A percentile compares a stretch with the other conserved stretches of the same genome.
These are phyloP conservation scores for human DNA, from an alignment of 2,113 vertebrate species.

Conservation along the genomic window DNA sequence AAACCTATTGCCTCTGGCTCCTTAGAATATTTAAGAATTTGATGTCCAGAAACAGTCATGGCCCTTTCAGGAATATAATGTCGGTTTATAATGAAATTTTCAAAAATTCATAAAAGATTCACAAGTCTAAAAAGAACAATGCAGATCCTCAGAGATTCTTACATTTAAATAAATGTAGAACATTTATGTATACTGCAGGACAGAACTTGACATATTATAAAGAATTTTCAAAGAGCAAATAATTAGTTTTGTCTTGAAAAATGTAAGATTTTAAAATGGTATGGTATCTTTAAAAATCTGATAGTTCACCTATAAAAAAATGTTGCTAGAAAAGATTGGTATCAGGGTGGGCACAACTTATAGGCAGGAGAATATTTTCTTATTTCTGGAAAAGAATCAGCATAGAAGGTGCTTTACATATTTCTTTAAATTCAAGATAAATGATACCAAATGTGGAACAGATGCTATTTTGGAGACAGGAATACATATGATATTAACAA, in stretches of 20 bases:
- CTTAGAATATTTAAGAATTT: neutral
- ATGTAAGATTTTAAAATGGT: neutral
- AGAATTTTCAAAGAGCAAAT: neutral
- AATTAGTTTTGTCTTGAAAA: neutral
- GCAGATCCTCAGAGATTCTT: neutral
- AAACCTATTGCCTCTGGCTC: neutral
- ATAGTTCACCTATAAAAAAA: neutral
- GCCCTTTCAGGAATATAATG: neutral
- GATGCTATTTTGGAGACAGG: neutral
- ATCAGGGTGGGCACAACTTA: neutral
- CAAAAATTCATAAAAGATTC: neutral
- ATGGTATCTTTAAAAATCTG: neutral
- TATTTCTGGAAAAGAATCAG: neutral
- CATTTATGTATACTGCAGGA: neutral
- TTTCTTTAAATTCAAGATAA: conserved; percentile 8
- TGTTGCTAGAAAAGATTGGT: neutral
- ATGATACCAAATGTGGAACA: neutral
- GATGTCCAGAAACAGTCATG: neutral
- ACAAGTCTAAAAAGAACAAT: neutral
- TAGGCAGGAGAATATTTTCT: neutral
- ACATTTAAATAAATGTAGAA: neutral
- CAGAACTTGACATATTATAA: neutral
- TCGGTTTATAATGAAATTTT: neutral
- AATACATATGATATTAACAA: neutral
- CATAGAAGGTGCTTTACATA: neutral